A percentile compares a stretch with the other conserved stretches of the same genome.
phyloP scores from a whole-genome alignment of 2,113 vertebrate species.

The Zosterops hypoxanthus region DNA sequence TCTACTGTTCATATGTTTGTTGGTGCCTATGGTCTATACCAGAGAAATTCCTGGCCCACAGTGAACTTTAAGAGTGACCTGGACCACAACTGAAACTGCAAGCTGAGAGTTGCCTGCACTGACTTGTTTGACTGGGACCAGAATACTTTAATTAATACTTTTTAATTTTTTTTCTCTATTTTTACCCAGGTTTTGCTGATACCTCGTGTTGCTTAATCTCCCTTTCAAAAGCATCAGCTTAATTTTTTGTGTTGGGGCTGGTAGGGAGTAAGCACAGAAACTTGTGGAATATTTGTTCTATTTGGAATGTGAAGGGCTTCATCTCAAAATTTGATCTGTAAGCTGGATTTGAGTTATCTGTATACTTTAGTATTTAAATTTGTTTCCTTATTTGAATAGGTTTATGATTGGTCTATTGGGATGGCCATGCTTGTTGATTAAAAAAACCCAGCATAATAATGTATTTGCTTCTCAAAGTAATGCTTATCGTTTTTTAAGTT shows the following conservation, averaged over 20 bases:
- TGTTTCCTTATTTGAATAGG: neutral
- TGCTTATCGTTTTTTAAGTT: neutral
- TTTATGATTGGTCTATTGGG: slow-evolving; percentile 14
- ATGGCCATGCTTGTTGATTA: neutral
- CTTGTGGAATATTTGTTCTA: neutral
- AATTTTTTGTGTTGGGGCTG: neutral
- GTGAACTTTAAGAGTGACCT: neutral
- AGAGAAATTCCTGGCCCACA: neutral
- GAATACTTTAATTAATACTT: neutral
- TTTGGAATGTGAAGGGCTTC: neutral
- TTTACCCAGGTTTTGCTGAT: neutral
- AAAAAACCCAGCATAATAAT: neutral
- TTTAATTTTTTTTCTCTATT: neutral
- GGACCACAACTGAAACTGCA: neutral
- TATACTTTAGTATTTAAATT: neutral
- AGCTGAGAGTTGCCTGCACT: neutral
- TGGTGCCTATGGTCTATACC: neutral
- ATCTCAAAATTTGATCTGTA: neutral
- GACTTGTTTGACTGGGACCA: neutral
- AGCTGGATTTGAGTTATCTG: neutral
- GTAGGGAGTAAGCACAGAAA: neutral
- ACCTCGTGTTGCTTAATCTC: neutral
- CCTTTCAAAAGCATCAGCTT: neutral
- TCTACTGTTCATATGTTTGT: neutral
- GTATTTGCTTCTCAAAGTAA: neutral